A percentile compares a stretch with the other conserved stretches of the same genome.
Evolutionary conservation across 37 sponge, comb jelly and placozoan species (phyloP).

Genomic region (Tethya wilhelma): DNA sequence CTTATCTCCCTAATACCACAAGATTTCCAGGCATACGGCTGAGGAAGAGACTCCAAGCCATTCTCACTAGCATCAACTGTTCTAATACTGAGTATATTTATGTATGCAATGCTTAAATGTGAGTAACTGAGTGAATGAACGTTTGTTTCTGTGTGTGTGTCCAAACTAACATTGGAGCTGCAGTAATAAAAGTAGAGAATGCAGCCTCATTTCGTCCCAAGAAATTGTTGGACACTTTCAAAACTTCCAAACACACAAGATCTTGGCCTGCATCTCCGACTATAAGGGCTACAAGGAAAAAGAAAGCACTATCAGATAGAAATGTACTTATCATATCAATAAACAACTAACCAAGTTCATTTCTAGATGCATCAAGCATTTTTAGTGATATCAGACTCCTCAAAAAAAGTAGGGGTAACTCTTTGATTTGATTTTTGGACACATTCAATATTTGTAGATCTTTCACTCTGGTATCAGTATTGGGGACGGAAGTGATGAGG

Average conservation of each 20-base stretch:
- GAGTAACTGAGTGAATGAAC: not conserved
- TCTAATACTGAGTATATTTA: slow-evolving; percentile 30
- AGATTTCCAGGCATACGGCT: slow-evolving; percentile 73
- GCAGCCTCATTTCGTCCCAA: slow-evolving; percentile 40
- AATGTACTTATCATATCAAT: not conserved
- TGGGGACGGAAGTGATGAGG: slow-evolving; percentile 39
- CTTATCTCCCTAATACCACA: slow-evolving; percentile 47
- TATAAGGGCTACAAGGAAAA: slow-evolving; percentile 2
- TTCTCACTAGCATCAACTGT: slow-evolving; percentile 68
- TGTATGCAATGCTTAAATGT: not conserved
- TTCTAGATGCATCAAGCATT: slow-evolving; percentile 57
- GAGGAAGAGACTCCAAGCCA: slow-evolving; percentile 59
- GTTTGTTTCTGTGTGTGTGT: not conserved
- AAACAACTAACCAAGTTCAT: slow-evolving; percentile 51
- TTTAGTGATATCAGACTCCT: slow-evolving; percentile 39
- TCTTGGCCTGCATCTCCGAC: slow-evolving; percentile 54
- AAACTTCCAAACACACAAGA: slow-evolving; percentile 37
- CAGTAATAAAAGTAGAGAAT: slow-evolving; percentile 63
- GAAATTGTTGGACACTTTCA: slow-evolving; percentile 60
- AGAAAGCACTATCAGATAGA: not conserved
- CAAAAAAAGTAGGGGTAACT: slow-evolving; percentile 47
- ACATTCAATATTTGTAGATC: slow-evolving; percentile 46
- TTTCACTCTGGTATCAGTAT: slow-evolving; percentile 10
- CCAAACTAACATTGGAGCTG: slow-evolving; percentile 56
- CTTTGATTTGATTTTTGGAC: slow-evolving; percentile 44